These are phyloP conservation scores for Agonopterix heracliana DNA, from an alignment of 2,888 invertebrate genomes.

Conservation along the genomic window DNA sequence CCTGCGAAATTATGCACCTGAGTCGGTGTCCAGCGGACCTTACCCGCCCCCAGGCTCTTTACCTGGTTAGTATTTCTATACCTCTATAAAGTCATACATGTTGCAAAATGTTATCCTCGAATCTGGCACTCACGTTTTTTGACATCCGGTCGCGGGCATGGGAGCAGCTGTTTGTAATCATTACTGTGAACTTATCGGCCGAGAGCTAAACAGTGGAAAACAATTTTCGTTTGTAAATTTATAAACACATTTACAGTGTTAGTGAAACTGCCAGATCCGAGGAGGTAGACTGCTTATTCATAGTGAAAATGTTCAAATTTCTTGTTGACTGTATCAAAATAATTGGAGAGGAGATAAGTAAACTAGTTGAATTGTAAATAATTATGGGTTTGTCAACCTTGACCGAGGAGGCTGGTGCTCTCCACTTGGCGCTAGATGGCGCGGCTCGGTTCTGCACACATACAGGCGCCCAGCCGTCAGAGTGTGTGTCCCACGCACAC, in stretches of 20 bases:
- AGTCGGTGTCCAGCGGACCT: slow-evolving; percentile 83
- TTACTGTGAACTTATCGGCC: slow-evolving; percentile 52
- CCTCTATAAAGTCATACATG: too few species aligned
- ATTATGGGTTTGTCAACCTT: slow-evolving; percentile 68
- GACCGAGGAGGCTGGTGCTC: slow-evolving; percentile 37
- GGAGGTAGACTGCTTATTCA: slow-evolving; percentile 12
- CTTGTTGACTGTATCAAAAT: neutral
- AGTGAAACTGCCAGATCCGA: slow-evolving; percentile 17
- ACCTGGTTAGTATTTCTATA: slow-evolving; percentile 58
- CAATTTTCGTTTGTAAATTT: slow-evolving; percentile 49
- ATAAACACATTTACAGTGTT: slow-evolving; percentile 48
- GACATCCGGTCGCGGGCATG: slow-evolving; percentile 31
- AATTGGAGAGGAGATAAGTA: slow-evolving; percentile 23
- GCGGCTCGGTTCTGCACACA: slow-evolving; percentile 27
- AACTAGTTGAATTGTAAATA: slow-evolving; percentile 53
- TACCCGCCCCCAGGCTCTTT: slow-evolving; percentile 87
- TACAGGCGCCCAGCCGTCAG: slow-evolving; percentile 27
- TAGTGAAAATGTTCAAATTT: slow-evolving; percentile 7
- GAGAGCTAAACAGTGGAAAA: slow-evolving; percentile 48
- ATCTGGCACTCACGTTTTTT: slow-evolving; percentile 49
- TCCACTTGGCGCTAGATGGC: slow-evolving; percentile 61
- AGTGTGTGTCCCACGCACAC: slow-evolving; percentile 53
- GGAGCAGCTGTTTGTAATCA: slow-evolving; percentile 58
- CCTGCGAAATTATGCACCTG: slow-evolving; percentile 84
- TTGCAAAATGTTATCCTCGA: slow-evolving; percentile 26